Percentiles rank a stretch among this genome's conserved stretches.
Evolutionary conservation across 2,888 invertebrate species (phyloP).

Genomic region (Synergus laeviventris): DNA sequence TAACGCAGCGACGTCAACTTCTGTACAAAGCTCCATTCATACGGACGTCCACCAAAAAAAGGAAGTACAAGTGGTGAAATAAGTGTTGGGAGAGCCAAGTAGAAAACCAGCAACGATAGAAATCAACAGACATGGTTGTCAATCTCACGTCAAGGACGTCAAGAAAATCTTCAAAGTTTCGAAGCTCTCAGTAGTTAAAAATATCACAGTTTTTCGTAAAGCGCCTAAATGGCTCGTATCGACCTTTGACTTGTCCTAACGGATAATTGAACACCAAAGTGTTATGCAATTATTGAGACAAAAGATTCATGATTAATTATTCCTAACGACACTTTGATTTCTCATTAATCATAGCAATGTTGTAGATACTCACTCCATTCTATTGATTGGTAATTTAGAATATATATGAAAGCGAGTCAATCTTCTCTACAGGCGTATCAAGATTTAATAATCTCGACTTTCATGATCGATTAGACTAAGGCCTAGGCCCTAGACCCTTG

Average conservation of each 20-base stretch:
- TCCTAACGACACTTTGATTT: neutral
- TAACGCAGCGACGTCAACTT: constrained; percentile 38
- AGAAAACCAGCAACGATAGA: constrained; percentile 29
- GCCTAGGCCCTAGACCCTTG: constrained; percentile 31
- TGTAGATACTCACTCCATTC: neutral
- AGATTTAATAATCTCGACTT: constrained; percentile 63
- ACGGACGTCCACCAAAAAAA: constrained; percentile 45
- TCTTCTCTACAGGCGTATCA: constrained; percentile 6
- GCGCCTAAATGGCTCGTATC: constrained; percentile 46
- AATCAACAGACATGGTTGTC: constrained; percentile 59
- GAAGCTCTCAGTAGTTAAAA: constrained; percentile 45
- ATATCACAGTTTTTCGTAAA: constrained; percentile 14
- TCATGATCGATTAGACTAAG: constrained; percentile 61
- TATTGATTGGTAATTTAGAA: constrained; percentile 1
- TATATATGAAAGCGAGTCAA: constrained; percentile 29
- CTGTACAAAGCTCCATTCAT: constrained; percentile 67
- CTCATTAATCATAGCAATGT: neutral
- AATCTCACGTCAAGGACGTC: constrained; percentile 64
- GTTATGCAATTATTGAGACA: neutral
- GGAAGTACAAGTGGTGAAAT: constrained; percentile 40
- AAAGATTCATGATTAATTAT: constrained; percentile 11
- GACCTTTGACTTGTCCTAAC: constrained; percentile 21
- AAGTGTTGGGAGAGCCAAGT: constrained; percentile 22
- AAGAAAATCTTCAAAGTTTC: constrained; percentile 31
- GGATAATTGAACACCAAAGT: neutral